Evolutionary conservation across 2,888 invertebrate genomes (phyloP).

Genomic region (Erebia aethiops): DNA sequence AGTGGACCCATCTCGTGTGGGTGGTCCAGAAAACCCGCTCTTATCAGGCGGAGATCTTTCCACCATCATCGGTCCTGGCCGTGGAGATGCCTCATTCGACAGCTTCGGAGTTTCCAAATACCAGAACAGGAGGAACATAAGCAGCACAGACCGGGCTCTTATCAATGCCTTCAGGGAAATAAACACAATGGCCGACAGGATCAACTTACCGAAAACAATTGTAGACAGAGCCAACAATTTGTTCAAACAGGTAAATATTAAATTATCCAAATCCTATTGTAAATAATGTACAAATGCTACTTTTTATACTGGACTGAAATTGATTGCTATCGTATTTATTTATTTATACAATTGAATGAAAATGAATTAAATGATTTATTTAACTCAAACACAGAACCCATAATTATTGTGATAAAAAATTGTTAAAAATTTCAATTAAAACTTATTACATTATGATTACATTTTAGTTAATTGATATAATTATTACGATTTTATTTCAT

Average conservation of each 20-base stretch:
- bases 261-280: too few species aligned
- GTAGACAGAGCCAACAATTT: conserved; percentile 97
- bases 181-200: conserved; percentile 98
- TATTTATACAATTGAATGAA: too few species aligned
- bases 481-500: too few species aligned
- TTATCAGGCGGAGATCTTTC: conserved; percentile 97
- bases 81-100: conserved; percentile 93
- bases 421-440: too few species aligned
- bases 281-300: too few species aligned
- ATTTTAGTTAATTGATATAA: too few species aligned
- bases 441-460: too few species aligned
- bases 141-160: conserved; percentile 96
- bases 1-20: conserved; percentile 99
- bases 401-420: too few species aligned
- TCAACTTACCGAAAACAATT: conserved; percentile 98
- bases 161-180: conserved; percentile 99
- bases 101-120: conserved; percentile 91
- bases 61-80: conserved; percentile 93
- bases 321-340: too few species aligned
- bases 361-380: too few species aligned
- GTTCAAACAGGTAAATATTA: conserved; percentile 92
- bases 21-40: conserved; percentile 98
- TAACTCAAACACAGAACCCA: too few species aligned
- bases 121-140: conserved; percentile 90
- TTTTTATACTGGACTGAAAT: too few species aligned